Percentiles rank a stretch among this genome's conserved stretches.
These are phyloP conservation scores for Synergus itoensis DNA, from an alignment of 2,888 invertebrate genomes.

Conservation along the genomic window DNA sequence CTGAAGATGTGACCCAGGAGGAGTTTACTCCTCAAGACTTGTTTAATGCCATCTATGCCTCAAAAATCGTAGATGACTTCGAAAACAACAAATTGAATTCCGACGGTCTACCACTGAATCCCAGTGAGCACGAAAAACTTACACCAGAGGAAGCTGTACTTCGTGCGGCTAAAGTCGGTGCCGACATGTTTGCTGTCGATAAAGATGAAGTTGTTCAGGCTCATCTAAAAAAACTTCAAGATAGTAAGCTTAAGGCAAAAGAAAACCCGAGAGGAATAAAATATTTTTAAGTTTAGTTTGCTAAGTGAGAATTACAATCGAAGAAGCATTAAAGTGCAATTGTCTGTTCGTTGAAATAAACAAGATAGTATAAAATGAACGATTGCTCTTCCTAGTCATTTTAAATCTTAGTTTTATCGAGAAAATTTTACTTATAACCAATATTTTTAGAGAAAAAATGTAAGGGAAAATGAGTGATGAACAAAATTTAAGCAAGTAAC, in stretches of 20 bases:
- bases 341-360: not conserved
- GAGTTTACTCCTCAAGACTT: constrained; percentile 92
- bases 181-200: constrained; percentile 84
- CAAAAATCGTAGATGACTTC: constrained; percentile 89
- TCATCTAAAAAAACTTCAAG: not conserved
- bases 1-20: constrained; percentile 86
- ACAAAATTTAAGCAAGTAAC: not conserved
- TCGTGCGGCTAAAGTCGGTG: constrained; percentile 86
- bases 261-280: not conserved
- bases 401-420: too few species aligned
- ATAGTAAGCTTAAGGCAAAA: not conserved
- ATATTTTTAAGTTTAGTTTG: not conserved
- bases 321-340: not conserved
- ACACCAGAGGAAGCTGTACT: constrained; percentile 86
- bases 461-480: constrained; percentile 27
- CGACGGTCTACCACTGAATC: constrained; percentile 85
- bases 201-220: constrained; percentile 22
- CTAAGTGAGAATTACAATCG: not conserved
- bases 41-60: constrained; percentile 88
- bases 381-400: not conserved
- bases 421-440: too few species aligned
- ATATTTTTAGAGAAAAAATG: not conserved
- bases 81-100: constrained; percentile 84
- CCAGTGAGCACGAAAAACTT: constrained; percentile 86
- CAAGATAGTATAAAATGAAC: not conserved